These are phyloP conservation scores for Phortica variegata DNA, from an alignment of 1,140 invertebrate genomes.

Conservation along the genomic window DNA sequence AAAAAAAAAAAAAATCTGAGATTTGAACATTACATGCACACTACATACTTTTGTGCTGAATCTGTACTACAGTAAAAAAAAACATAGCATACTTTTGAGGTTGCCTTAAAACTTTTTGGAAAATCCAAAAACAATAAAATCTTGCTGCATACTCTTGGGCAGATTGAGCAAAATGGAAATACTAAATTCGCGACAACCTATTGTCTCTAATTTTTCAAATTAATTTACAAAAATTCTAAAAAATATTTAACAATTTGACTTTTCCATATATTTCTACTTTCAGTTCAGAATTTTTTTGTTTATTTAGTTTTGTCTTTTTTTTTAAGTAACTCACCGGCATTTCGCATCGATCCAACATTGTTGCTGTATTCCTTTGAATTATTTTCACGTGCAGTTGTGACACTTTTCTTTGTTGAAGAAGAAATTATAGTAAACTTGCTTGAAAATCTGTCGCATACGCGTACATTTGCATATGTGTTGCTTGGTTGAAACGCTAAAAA, in stretches of 20 bases:
- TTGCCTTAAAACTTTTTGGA: background rate
- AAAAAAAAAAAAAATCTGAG: too few species aligned
- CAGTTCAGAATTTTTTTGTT: background rate
- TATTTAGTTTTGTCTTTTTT: too few species aligned
- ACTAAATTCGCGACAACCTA: constrained; percentile 5
- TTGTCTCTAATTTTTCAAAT: background rate
- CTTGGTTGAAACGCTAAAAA: constrained; percentile 26
- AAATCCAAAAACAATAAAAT: too few species aligned
- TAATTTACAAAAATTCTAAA: too few species aligned
- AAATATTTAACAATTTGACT: too few species aligned
- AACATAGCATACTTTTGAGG: constrained; percentile 8
- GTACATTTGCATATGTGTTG: constrained; percentile 45
- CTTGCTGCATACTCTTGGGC: constrained; percentile 24
- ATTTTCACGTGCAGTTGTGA: constrained; percentile 4
- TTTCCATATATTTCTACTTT: too few species aligned
- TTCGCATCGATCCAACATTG: constrained; percentile 56
- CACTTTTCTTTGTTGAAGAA: constrained; percentile 20
- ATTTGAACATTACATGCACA: background rate
- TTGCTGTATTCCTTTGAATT: constrained; percentile 19
- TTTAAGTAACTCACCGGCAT: constrained; percentile 45
- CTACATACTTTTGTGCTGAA: background rate
- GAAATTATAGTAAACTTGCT: constrained; percentile 36
- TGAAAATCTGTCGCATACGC: constrained; percentile 36
- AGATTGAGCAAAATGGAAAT: background rate
- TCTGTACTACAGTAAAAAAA: too few species aligned